phyloP scores from a whole-genome alignment of 2,113 vertebrate genomes.

The Elanoides forficatus region DNA sequence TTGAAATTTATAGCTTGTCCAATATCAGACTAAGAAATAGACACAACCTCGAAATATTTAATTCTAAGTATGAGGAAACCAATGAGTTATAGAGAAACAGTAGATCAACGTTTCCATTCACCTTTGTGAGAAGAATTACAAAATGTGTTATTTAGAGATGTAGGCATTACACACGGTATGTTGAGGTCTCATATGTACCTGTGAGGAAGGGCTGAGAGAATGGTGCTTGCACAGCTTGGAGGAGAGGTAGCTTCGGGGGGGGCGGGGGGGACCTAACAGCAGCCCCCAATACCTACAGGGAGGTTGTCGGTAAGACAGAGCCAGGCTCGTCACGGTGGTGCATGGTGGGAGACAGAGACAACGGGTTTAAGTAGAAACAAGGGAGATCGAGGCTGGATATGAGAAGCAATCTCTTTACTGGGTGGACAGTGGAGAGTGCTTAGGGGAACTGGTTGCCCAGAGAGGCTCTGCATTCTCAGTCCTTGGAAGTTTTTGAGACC shows the following conservation, averaged over 20 bases:
- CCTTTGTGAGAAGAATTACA: neutral
- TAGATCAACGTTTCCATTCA: neutral
- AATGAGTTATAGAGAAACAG: neutral
- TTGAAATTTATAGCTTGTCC: neutral
- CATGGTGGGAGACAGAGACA: neutral
- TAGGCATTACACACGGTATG: neutral
- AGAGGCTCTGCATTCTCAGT: neutral
- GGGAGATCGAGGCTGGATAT: neutral
- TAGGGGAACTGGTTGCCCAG: neutral
- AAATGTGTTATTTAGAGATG: neutral
- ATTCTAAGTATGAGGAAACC: neutral
- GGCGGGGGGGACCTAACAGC: neutral
- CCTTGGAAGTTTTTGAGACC: neutral
- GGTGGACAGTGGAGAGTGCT: neutral
- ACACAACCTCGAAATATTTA: neutral
- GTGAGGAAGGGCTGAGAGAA: neutral
- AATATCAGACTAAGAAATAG: neutral
- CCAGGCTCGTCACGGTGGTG: neutral
- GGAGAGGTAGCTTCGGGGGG: accelerated
- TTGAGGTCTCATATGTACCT: neutral
- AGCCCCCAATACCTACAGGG: neutral
- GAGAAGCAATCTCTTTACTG: neutral
- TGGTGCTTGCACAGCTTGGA: neutral
- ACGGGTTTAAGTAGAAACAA: neutral
- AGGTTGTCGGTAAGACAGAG: neutral